A percentile compares a stretch with the other conserved stretches of the same genome.
phyloP scores from a whole-genome alignment of 2,888 invertebrate species.

The Odontocolon sp. region DNA sequence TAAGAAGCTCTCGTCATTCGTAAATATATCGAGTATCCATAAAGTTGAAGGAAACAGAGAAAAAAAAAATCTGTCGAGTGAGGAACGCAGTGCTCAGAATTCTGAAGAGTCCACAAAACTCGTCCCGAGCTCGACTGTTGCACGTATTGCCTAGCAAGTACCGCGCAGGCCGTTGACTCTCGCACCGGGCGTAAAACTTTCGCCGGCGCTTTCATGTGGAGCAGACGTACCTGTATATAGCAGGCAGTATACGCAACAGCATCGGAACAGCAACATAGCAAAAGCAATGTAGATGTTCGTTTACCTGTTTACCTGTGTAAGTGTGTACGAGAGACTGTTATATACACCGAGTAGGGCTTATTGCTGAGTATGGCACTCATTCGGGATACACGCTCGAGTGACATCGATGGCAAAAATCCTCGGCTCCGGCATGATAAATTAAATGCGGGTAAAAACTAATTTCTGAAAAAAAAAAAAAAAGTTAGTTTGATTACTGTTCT shows the following conservation, averaged over 20 bases:
- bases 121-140: slow-evolving; percentile 1
- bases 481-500: too few species aligned
- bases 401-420: slow-evolving; percentile 11
- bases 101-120: background rate
- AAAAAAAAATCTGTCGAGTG: background rate
- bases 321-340: slow-evolving; percentile 3
- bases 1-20: background rate
- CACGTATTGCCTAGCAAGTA: slow-evolving; percentile 13
- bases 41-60: background rate
- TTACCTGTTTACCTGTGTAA: background rate
- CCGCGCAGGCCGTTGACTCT: slow-evolving; percentile 75
- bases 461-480: background rate
- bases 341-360: background rate
- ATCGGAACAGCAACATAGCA: background rate
- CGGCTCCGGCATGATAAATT: too few species aligned
- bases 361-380: background rate
- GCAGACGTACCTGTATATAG: slow-evolving; percentile 63
- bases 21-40: background rate
- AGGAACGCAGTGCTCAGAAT: background rate
- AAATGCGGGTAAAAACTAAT: too few species aligned
- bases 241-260: slow-evolving; percentile 5
- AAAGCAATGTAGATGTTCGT: slow-evolving; percentile 15
- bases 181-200: slow-evolving; percentile 70
- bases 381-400: slow-evolving; percentile 28
- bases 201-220: slow-evolving; percentile 76